These are phyloP conservation scores for Knipowitschia caucasica DNA, from an alignment of 2,797 vertebrate genomes.

Conservation along the genomic window DNA sequence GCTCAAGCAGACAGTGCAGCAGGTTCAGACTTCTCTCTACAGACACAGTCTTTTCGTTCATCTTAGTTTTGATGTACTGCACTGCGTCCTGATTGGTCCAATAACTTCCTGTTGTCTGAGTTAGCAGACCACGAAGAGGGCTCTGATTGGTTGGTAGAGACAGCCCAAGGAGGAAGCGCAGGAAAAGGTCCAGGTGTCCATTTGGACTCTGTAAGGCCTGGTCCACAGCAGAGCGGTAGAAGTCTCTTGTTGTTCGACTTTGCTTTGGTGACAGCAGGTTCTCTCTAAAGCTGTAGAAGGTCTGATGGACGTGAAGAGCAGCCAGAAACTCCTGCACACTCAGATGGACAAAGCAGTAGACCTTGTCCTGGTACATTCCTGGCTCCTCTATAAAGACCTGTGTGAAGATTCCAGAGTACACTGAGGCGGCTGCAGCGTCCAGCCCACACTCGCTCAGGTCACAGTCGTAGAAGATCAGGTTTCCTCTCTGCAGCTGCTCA, in stretches of 20 bases:
- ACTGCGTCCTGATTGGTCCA: neutral
- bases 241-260: too few relatives aligned
- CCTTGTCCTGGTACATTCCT: too few relatives aligned
- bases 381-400: too few relatives aligned
- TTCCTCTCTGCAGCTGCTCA: constrained; percentile 1
- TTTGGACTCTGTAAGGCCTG: neutral
- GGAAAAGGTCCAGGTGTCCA: neutral
- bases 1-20: too few relatives aligned
- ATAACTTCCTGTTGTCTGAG: neutral
- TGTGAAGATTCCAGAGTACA: too few relatives aligned
- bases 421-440: too few relatives aligned
- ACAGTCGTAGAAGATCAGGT: neutral
- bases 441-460: constrained; percentile 1
- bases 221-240: neutral
- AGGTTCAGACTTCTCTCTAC: too few relatives aligned
- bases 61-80: too few relatives aligned
- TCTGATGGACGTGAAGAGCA: constrained; percentile 1
- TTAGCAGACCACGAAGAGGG: neutral
- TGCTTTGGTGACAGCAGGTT: neutral
- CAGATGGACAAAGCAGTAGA: constrained; percentile 9
- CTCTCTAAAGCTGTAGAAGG: neutral
- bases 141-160: neutral
- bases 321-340: constrained; percentile 1
- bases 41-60: too few relatives aligned
- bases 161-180: too few relatives aligned